phyloP scores from a whole-genome alignment of 2,797 vertebrate genomes.

The Lepus townsendii region DNA sequence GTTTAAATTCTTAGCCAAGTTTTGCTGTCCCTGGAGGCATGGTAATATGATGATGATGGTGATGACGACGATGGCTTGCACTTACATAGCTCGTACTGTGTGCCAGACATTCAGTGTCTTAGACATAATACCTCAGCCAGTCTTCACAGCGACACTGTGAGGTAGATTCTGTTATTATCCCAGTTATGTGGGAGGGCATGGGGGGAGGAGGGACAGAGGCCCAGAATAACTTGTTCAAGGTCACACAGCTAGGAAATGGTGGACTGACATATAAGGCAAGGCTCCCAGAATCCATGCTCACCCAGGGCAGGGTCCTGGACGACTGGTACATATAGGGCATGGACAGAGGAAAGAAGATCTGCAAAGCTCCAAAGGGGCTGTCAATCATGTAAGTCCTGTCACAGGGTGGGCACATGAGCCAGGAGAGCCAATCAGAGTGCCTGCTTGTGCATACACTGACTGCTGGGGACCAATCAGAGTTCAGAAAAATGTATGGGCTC shows the following conservation, averaged over 20 bases:
- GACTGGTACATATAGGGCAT: background rate
- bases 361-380: background rate
- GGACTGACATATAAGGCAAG: background rate
- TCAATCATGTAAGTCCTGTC: background rate
- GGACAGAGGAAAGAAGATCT: no score
- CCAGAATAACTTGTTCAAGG: background rate
- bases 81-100: background rate
- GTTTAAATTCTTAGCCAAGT: conserved; percentile 51
- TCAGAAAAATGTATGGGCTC: background rate
- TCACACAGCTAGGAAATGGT: background rate
- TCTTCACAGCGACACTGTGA: background rate
- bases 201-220: background rate
- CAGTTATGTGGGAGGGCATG: background rate
- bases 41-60: no score
- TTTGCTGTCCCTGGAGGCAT: background rate
- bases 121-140: background rate
- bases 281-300: background rate
- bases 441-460: background rate
- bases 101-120: background rate
- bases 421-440: background rate
- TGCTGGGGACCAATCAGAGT: background rate
- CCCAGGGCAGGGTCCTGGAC: background rate
- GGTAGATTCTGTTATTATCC: background rate
- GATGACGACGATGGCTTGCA: background rate
- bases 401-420: background rate